Evolutionary conservation across 1,140 invertebrate genomes (phyloP).

Genomic region (Ceratosolen solmsi): DNA sequence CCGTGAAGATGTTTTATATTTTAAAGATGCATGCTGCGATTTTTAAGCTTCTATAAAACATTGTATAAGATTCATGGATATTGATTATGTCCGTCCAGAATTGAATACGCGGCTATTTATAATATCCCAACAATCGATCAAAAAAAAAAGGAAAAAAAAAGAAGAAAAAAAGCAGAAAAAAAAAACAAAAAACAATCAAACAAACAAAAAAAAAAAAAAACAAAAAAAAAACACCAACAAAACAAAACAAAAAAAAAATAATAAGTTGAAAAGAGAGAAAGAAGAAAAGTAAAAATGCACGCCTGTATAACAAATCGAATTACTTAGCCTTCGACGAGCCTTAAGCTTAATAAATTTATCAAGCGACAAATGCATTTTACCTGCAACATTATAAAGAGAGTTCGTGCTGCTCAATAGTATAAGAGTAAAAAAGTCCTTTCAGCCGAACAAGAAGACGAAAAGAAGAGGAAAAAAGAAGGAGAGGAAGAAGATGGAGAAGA

Average conservation of each 20-base stretch:
- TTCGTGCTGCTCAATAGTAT: slow-evolving; percentile 14
- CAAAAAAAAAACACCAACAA: neutral
- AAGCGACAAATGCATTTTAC: slow-evolving; percentile 34
- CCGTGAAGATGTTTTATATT: slow-evolving; percentile 3
- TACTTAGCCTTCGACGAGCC: slow-evolving; percentile 8
- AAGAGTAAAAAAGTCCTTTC: slow-evolving; percentile 19
- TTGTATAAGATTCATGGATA: slow-evolving; percentile 20
- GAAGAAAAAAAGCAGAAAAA: neutral
- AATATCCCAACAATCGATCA: neutral
- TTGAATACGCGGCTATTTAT: slow-evolving; percentile 17
- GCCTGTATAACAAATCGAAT: slow-evolving; percentile 23
- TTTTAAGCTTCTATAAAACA: slow-evolving; percentile 20
- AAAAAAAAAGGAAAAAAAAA: neutral
- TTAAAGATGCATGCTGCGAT: slow-evolving; percentile 26
- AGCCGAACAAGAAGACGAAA: neutral
- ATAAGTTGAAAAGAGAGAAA: neutral
- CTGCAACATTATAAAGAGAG: slow-evolving; percentile 21
- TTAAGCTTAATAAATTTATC: slow-evolving; percentile 41
- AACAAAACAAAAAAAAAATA: neutral
- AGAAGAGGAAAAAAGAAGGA: neutral
- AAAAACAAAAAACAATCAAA: no score
- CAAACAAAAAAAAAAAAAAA: no score
- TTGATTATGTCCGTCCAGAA: neutral
- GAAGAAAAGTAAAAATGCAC: neutral
- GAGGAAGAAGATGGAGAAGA: neutral